Evolutionary conservation across 2,888 invertebrate genomes (phyloP).

Genomic region (Nephrocerus scutellatus): DNA sequence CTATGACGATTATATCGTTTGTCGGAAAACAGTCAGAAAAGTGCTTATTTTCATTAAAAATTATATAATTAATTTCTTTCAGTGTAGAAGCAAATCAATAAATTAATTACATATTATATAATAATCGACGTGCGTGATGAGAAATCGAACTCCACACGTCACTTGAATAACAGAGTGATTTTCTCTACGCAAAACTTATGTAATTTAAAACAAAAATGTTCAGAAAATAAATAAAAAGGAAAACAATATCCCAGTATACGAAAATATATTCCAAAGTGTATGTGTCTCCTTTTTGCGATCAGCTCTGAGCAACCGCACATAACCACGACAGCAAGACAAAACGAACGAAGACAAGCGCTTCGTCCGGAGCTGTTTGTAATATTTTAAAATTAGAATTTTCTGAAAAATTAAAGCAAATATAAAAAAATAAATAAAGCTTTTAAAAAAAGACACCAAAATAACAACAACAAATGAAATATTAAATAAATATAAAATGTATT

Average conservation of each 20-base stretch:
- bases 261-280: conserved; percentile 9
- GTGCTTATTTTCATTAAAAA: no score
- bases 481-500: conserved; percentile 14
- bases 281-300: conserved; percentile 21
- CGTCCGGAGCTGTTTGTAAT: conserved; percentile 35
- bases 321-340: conserved; percentile 12
- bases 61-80: no score
- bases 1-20: no score
- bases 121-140: conserved; percentile 4
- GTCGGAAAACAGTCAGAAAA: no score
- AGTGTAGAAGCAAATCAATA: no score
- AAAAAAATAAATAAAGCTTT: conserved; percentile 16
- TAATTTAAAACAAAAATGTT: conserved; percentile 7
- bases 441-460: conserved; percentile 16
- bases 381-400: conserved; percentile 40
- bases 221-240: conserved; percentile 8
- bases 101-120: no score
- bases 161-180: no score
- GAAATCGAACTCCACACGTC: conserved; percentile 15
- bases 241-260: conserved; percentile 7
- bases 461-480: conserved; percentile 14
- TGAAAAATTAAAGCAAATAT: conserved; percentile 29
- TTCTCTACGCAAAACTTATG: no score
- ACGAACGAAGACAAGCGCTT: conserved; percentile 25
- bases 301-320: conserved; percentile 7